Evolutionary conservation across 2,888 invertebrate genomes (phyloP).

Genomic region (Cantharis rustica): DNA sequence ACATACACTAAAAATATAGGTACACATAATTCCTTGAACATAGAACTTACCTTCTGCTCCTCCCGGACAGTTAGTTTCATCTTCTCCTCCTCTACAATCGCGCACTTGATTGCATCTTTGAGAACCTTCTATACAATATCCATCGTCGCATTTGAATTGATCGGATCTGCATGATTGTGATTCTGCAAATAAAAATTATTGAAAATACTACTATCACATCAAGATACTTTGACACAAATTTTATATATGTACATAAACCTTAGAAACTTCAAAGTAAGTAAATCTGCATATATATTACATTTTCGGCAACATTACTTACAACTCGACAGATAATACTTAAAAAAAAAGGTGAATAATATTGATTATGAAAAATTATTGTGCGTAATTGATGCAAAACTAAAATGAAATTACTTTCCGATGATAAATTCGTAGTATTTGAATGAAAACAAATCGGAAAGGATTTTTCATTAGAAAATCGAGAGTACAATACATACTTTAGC

Average conservation of each 20-base stretch:
- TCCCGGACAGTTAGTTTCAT: conserved; percentile 63
- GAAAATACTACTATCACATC: neutral
- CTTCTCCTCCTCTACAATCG: conserved; percentile 67
- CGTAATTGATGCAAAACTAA: neutral
- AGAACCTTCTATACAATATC: conserved; percentile 60
- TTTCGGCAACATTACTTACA: neutral
- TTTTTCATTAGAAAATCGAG: conserved; percentile 22
- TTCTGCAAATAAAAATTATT: conserved; percentile 10
- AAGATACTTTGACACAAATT: neutral
- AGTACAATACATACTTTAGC: conserved; percentile 17
- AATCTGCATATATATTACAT: neutral
- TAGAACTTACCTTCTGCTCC: conserved; percentile 25
- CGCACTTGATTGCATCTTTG: conserved; percentile 63
- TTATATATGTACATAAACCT: neutral
- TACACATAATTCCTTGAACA: neutral
- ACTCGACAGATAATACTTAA: neutral
- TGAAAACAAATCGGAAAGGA: neutral
- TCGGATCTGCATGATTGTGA: conserved; percentile 20
- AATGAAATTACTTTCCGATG: neutral
- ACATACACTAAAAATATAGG: neutral
- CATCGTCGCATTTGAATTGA: conserved; percentile 62
- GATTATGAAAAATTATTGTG: neutral
- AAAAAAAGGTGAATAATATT: neutral
- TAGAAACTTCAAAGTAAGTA: neutral
- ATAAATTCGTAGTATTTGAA: neutral